A percentile compares a stretch with the other conserved stretches of the same genome.
Conservation (phyloP, 2,113 vertebrate species). For the Zingel zingel region DNA sequence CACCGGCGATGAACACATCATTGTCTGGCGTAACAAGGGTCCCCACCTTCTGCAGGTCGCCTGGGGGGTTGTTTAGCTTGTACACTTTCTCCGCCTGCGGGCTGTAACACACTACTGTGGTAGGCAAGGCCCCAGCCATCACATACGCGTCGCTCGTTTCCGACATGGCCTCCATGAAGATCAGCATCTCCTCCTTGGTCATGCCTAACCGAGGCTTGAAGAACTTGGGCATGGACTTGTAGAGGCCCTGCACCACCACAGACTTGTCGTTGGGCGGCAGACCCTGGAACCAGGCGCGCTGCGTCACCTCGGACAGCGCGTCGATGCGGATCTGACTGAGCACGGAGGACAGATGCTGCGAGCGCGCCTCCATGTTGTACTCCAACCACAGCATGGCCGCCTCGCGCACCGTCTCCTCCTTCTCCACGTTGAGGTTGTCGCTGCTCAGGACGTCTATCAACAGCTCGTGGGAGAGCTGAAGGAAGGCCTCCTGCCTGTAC, state of each 20-base stretch:
- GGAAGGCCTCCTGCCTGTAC: slow-evolving; percentile 95
- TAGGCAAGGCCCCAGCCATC: slow-evolving; percentile 76
- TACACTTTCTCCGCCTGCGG: slow-evolving; percentile 98
- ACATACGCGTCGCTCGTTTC: slow-evolving; percentile 84
- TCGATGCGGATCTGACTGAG: slow-evolving; percentile 98
- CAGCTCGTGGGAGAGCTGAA: slow-evolving; percentile 97
- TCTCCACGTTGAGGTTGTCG: slow-evolving; percentile 99
- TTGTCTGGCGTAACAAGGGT: slow-evolving; percentile 96
- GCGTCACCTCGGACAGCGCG: slow-evolving; percentile 97
- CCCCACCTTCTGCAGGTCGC: slow-evolving; percentile 95
- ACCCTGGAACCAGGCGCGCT: slow-evolving; percentile 98
- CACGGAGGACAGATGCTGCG: slow-evolving; percentile 97
- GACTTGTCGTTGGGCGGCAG: slow-evolving; percentile 98
- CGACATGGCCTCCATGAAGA: slow-evolving; percentile 94
- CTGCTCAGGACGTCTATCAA: slow-evolving; percentile 96
- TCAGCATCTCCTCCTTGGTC: slow-evolving; percentile 99
- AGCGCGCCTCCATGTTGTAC: slow-evolving; percentile 95
- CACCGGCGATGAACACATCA: slow-evolving; percentile 97
- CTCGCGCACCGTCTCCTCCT: slow-evolving; percentile 98
- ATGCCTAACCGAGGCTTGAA: slow-evolving; percentile 98
- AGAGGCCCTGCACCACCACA: slow-evolving; percentile 98
- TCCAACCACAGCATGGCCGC: slow-evolving; percentile 99
- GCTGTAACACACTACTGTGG: slow-evolving; percentile 94
- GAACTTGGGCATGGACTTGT: slow-evolving; percentile 99
- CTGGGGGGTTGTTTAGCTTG: slow-evolving; percentile 94